phyloP scores from a whole-genome alignment of 2,113 vertebrate species.

The Sphaerodactylus townsendi region DNA sequence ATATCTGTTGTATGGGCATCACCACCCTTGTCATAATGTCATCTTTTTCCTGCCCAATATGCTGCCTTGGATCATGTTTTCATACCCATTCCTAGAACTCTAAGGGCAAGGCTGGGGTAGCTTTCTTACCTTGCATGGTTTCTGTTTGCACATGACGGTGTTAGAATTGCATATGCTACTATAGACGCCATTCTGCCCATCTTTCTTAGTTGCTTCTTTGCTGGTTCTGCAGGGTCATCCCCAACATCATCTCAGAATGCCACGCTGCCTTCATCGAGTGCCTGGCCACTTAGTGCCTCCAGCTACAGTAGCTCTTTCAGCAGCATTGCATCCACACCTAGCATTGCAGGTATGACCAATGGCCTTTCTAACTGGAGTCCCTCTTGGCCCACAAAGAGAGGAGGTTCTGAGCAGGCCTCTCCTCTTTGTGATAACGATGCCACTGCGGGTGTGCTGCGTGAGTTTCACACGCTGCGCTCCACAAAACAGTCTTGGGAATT shows the following conservation, averaged over 20 bases:
- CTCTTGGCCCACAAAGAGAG: constrained; percentile 39
- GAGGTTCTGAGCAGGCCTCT: constrained; percentile 43
- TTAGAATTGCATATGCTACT: constrained; percentile 51
- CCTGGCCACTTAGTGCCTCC: constrained; percentile 88
- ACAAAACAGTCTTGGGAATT: constrained; percentile 15
- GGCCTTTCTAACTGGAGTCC: constrained; percentile 58
- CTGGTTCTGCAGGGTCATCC: constrained; percentile 84
- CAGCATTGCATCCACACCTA: constrained; percentile 80
- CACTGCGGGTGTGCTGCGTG: not conserved
- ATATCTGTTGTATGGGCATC: constrained; percentile 21
- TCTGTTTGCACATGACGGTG: constrained; percentile 14
- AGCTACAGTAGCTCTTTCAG: constrained; percentile 83
- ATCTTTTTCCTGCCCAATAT: constrained; percentile 40
- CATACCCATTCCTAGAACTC: constrained; percentile 53
- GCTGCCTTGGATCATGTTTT: constrained; percentile 36
- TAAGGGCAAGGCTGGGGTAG: not conserved
- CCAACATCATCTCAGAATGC: constrained; percentile 88
- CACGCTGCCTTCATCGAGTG: constrained; percentile 87
- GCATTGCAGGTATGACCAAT: constrained; percentile 79
- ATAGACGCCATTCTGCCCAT: constrained; percentile 55
- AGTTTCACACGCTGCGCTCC: not conserved
- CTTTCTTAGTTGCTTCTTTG: constrained; percentile 69
- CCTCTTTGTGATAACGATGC: not conserved
- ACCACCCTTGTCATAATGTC: constrained; percentile 21
- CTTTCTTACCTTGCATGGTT: constrained; percentile 37